Conservation (phyloP, 2,113 vertebrate genomes). For the Tyto alba region DNA sequence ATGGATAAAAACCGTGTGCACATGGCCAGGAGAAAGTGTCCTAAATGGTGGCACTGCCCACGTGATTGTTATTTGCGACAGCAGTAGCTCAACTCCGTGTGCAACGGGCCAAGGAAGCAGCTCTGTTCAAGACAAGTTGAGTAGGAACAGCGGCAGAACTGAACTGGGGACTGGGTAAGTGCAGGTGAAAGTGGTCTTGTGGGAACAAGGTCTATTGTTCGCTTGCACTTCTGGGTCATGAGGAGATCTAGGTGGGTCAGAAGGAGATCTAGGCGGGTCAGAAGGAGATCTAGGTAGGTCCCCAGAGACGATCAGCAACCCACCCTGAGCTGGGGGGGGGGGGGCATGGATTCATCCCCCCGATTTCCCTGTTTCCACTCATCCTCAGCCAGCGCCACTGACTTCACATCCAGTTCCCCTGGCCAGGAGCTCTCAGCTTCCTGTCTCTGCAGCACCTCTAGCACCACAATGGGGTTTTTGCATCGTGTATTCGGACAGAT, state of each 20-base stretch:
- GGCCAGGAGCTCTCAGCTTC: not conserved
- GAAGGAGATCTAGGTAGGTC: not conserved
- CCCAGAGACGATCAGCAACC: not conserved
- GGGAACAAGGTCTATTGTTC: not conserved
- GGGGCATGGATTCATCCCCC: not conserved
- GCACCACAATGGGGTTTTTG: not conserved
- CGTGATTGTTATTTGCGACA: fast-evolving
- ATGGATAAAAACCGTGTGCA: not conserved
- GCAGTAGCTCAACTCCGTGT: not conserved
- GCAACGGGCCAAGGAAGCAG: not conserved
- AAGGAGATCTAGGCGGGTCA: no score
- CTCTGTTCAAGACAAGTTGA: not conserved
- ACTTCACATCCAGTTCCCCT: not conserved
- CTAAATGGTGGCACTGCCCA: not conserved
- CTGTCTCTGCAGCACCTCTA: not conserved
- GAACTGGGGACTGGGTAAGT: not conserved
- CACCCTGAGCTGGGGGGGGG: not conserved
- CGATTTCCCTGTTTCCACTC: not conserved
- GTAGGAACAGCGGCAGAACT: not conserved
- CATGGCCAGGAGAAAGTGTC: not conserved
- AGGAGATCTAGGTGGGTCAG: not conserved
- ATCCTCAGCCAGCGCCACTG: not conserved
- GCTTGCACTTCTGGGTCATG: not conserved
- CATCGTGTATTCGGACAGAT: not conserved
- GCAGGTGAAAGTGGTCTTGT: not conserved